A percentile compares a stretch with the other conserved stretches of the same genome.
phyloP scores from a whole-genome alignment of 2,113 vertebrate genomes.

The Psammodynastes pulverulentus region DNA sequence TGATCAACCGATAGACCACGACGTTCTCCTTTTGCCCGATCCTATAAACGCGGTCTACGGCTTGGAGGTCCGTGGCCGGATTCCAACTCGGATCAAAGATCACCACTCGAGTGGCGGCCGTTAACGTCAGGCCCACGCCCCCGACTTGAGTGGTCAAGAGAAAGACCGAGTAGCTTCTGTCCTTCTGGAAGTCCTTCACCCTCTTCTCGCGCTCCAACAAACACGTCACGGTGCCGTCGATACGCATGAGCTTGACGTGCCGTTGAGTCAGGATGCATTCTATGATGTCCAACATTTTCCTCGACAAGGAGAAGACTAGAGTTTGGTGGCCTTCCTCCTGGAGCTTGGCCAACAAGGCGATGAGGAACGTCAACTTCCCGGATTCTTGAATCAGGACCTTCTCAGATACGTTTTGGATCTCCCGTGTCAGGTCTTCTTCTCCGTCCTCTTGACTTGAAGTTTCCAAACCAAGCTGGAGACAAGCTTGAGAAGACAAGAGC shows the following conservation, averaged over 20 bases:
- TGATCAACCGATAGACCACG: conserved; percentile 90
- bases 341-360: conserved; percentile 79
- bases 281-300: conserved; percentile 90
- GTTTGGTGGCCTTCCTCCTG: conserved; percentile 83
- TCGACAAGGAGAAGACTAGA: conserved; percentile 88
- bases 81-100: conserved; percentile 99
- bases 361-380: conserved; percentile 87
- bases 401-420: conserved; percentile 73
- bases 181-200: conserved; percentile 81
- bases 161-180: conserved; percentile 77
- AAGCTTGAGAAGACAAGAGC: conserved; percentile 81
- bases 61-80: conserved; percentile 92
- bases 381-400: conserved; percentile 83
- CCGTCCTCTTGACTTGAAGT: conserved; percentile 37
- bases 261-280: conserved; percentile 76
- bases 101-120: conserved; percentile 87
- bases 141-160: conserved; percentile 93
- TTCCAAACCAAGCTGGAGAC: conserved; percentile 78
- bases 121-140: conserved; percentile 90
- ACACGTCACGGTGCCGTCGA: conserved; percentile 85
- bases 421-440: conserved; percentile 25
- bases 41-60: conserved; percentile 90
- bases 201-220: conserved; percentile 81
- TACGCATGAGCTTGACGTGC: conserved; percentile 73
- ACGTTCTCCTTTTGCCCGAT: conserved; percentile 92